A percentile compares a stretch with the other conserved stretches of the same genome.
These are phyloP conservation scores for Cheirogaleus medius DNA, from an alignment of 2,113 vertebrate genomes.

Conservation along the genomic window DNA sequence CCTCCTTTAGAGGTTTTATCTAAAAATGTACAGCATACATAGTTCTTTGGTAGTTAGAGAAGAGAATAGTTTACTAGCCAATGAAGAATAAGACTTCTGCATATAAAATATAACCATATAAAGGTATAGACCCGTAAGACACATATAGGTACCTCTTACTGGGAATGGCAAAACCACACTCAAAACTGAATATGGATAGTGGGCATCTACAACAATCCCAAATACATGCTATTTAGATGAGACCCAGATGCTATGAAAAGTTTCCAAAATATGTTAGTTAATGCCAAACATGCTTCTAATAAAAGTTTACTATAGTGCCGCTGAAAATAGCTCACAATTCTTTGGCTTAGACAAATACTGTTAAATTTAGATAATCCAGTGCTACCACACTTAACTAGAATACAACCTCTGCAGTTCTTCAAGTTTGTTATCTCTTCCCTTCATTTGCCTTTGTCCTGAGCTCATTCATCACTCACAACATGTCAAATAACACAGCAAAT, in stretches of 20 bases:
- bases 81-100: neutral
- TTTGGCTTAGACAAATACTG: slow-evolving; percentile 54
- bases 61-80: neutral
- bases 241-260: slow-evolving; percentile 53
- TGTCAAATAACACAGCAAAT: slow-evolving; percentile 86
- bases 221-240: slow-evolving; percentile 50
- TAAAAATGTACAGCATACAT: neutral
- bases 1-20: neutral
- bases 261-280: slow-evolving; percentile 64
- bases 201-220: slow-evolving; percentile 20
- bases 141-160: neutral
- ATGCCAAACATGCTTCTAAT: slow-evolving; percentile 69
- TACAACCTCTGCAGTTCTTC: slow-evolving; percentile 66
- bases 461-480: slow-evolving; percentile 83
- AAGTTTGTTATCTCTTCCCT: slow-evolving; percentile 85
- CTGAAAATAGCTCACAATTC: slow-evolving; percentile 71
- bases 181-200: neutral
- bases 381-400: slow-evolving; percentile 71
- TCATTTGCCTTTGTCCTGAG: slow-evolving; percentile 83
- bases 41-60: neutral
- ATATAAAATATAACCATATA: neutral
- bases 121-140: neutral
- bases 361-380: slow-evolving; percentile 76
- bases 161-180: neutral
- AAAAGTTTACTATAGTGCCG: slow-evolving; percentile 52